Evolutionary conservation across 2,797 vertebrate species (phyloP).

Genomic region (Falco peregrinus): DNA sequence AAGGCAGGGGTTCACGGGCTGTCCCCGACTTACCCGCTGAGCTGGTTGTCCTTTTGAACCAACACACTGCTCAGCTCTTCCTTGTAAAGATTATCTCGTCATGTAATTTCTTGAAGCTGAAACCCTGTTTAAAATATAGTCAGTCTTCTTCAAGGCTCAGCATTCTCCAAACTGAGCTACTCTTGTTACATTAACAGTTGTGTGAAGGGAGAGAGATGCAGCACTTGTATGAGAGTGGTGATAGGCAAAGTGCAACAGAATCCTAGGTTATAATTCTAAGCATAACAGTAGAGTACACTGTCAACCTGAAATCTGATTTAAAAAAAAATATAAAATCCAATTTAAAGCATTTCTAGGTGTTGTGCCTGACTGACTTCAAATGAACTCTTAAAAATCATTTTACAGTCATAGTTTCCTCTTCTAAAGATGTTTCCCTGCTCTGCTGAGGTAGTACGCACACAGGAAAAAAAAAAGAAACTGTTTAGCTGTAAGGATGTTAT

Average conservation of each 20-base stretch:
- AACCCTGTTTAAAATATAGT: background rate
- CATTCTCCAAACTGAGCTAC: background rate
- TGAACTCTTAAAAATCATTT: slow-evolving; percentile 38
- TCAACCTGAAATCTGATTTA: slow-evolving; percentile 30
- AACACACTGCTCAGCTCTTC: background rate
- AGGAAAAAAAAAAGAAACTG: background rate
- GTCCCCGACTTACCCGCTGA: background rate
- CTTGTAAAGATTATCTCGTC: background rate
- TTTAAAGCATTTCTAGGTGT: slow-evolving; percentile 32
- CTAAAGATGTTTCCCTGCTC: background rate
- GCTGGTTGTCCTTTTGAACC: background rate
- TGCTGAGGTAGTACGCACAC: background rate
- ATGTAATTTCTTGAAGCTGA: background rate
- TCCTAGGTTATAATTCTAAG: slow-evolving; percentile 14
- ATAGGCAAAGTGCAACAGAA: background rate
- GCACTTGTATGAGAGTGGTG: background rate
- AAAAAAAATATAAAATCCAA: background rate
- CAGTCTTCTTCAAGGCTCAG: background rate
- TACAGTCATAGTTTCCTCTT: slow-evolving; percentile 13
- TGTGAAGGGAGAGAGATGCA: background rate
- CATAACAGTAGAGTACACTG: background rate
- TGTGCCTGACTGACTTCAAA: slow-evolving; percentile 31
- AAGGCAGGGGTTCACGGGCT: background rate
- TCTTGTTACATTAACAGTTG: background rate
- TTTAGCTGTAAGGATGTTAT: background rate